phyloP scores from a whole-genome alignment of 2,113 vertebrate species.

The Heteronetta atricapilla region DNA sequence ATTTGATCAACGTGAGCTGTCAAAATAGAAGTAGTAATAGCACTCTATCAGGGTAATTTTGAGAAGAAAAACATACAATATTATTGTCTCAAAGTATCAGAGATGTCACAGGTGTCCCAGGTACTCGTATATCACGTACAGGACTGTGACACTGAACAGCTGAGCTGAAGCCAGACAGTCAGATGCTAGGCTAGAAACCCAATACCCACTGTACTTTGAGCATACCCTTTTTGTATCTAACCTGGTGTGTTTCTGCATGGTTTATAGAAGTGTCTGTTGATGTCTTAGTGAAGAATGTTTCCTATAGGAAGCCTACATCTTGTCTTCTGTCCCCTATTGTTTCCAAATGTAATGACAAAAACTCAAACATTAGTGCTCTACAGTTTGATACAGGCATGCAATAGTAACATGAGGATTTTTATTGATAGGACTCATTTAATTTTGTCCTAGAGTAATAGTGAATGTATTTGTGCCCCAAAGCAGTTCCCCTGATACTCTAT shows the following conservation, averaged over 20 bases:
- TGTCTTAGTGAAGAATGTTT: background rate
- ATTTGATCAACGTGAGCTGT: background rate
- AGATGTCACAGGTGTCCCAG: background rate
- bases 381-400: background rate
- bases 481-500: background rate
- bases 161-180: background rate
- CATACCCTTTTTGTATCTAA: background rate
- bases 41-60: background rate
- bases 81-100: background rate
- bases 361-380: background rate
- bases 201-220: background rate
- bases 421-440: background rate
- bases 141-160: background rate
- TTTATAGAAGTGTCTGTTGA: background rate
- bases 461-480: background rate
- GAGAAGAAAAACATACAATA: background rate
- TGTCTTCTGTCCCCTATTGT: background rate
- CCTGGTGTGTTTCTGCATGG: background rate
- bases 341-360: background rate
- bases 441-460: background rate
- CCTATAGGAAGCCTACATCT: background rate
- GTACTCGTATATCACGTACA: background rate
- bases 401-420: background rate
- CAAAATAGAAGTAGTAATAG: background rate
- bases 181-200: background rate